A percentile compares a stretch with the other conserved stretches of the same genome.
These are phyloP conservation scores for Macroramphosus scolopax DNA, from an alignment of 2,797 vertebrate genomes.

Conservation along the genomic window DNA sequence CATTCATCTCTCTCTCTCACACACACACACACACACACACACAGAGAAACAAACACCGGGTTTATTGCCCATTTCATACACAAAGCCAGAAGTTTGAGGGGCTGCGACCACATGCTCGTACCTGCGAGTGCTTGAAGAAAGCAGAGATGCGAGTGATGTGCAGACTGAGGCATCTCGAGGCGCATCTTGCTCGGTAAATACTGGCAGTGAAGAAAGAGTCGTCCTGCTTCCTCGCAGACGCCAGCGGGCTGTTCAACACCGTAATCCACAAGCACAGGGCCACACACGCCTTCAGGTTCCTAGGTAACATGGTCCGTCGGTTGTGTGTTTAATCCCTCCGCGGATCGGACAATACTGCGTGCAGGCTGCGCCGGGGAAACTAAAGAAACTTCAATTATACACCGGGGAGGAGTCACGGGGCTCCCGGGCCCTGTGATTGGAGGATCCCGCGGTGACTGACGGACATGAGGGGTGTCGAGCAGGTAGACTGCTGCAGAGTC, in stretches of 20 bases:
- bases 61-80: not conserved
- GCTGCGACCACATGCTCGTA: constrained; percentile 55
- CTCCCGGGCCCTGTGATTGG: constrained; percentile 75
- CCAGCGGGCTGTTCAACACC: constrained; percentile 70
- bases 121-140: constrained; percentile 91
- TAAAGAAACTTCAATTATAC: constrained; percentile 82
- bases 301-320: constrained; percentile 76
- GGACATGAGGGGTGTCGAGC: constrained; percentile 52
- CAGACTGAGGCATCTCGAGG: constrained; percentile 92
- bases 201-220: constrained; percentile 84
- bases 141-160: constrained; percentile 97
- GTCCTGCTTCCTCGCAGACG: constrained; percentile 81
- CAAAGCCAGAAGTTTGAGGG: constrained; percentile 19
- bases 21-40: too few relatives aligned
- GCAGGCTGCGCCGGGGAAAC: constrained; percentile 72
- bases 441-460: constrained; percentile 65
- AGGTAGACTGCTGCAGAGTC: constrained; percentile 65
- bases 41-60: not conserved
- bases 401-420: constrained; percentile 72
- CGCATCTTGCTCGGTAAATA: constrained; percentile 87
- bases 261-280: constrained; percentile 85
- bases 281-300: constrained; percentile 71
- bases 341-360: constrained; percentile 69
- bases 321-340: constrained; percentile 63
- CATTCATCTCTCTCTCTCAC: too few relatives aligned